A percentile compares a stretch with the other conserved stretches of the same genome.
Evolutionary conservation across 2,797 vertebrate species (phyloP).

Genomic region (Clarias platycephalus): DNA sequence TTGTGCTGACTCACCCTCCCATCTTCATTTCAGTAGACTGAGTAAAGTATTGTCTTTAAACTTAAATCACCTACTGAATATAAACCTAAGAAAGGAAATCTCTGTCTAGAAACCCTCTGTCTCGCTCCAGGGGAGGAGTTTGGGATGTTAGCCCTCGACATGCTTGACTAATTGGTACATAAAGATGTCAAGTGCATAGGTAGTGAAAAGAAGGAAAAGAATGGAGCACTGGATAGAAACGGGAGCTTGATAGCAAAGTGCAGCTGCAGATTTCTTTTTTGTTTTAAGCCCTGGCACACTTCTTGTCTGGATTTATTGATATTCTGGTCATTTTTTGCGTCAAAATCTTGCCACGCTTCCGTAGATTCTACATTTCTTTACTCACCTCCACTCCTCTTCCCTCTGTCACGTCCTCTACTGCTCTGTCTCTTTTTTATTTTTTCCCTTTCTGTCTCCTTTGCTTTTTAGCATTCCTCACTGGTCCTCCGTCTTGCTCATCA

Average conservation of each 20-base stretch:
- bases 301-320: neutral
- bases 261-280: conserved; percentile 1
- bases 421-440: neutral
- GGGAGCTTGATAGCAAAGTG: neutral
- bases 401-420: neutral
- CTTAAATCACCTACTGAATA: conserved; percentile 1
- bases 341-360: neutral
- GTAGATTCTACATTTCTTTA: neutral
- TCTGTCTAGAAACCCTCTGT: neutral
- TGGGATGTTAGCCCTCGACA: neutral
- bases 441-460: neutral
- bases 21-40: neutral
- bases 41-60: conserved; percentile 1
- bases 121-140: conserved; percentile 4
- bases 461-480: conserved; percentile 8
- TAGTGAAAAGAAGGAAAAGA: neutral
- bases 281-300: neutral
- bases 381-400: neutral
- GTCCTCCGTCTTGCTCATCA: conserved; percentile 21
- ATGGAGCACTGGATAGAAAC: neutral
- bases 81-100: neutral
- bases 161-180: conserved; percentile 40
- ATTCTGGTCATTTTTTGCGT: conserved; percentile 11
- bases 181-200: conserved; percentile 22
- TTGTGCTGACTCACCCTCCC: neutral